phyloP scores from a whole-genome alignment of 2,797 vertebrate genomes.

The Mionectes olivaceus region DNA sequence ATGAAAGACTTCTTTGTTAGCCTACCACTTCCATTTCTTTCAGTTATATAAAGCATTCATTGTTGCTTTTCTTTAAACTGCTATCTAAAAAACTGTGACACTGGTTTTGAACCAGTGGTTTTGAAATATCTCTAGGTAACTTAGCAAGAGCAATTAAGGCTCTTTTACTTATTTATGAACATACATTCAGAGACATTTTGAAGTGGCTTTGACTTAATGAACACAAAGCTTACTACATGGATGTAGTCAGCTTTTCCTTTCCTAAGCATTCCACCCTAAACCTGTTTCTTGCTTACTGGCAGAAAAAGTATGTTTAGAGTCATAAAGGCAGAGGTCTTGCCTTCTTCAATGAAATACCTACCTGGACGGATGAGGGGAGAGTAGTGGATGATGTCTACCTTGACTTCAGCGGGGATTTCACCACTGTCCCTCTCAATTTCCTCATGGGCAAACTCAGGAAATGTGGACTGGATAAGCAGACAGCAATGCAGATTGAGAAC shows the following conservation, averaged over 20 bases:
- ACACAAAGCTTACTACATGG: neutral
- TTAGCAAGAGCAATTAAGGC: neutral
- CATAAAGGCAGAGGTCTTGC: neutral
- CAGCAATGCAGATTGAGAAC: neutral
- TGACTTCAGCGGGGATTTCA: neutral
- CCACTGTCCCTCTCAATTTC: neutral
- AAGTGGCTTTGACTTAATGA: neutral
- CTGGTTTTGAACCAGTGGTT: too few species aligned
- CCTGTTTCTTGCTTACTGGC: neutral
- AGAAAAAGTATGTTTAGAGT: neutral
- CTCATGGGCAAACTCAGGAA: neutral
- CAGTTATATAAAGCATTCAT: neutral
- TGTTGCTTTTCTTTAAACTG: neutral
- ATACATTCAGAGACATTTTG: neutral
- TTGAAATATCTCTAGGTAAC: neutral
- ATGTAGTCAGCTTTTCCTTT: neutral
- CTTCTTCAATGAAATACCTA: neutral
- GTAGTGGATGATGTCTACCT: neutral
- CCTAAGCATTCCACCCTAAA: neutral
- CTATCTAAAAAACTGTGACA: neutral
- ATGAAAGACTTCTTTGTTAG: neutral
- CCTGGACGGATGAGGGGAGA: neutral
- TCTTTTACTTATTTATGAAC: neutral
- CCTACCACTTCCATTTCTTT: neutral
- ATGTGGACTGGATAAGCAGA: neutral